Evolutionary conservation across 2,888 invertebrate genomes (phyloP).

Genomic region (Scaeva pyrastri): DNA sequence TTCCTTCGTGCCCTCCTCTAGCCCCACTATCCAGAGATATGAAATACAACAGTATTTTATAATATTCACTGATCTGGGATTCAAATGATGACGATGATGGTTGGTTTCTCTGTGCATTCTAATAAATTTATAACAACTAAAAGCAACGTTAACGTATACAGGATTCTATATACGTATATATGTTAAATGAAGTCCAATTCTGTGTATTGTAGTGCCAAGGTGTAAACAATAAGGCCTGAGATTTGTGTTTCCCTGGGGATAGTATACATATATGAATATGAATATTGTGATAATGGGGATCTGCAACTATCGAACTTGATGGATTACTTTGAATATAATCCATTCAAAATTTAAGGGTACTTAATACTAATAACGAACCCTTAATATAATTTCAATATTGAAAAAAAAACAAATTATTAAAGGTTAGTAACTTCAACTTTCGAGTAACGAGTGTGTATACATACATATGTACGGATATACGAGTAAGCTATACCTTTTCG

Average conservation of each 20-base stretch:
- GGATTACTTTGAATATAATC: background rate
- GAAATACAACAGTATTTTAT: slow-evolving; percentile 24
- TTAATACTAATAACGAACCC: too few species aligned
- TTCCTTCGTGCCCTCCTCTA: background rate
- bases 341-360: too few species aligned
- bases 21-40: background rate
- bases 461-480: background rate
- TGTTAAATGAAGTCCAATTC: slow-evolving; percentile 50
- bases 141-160: background rate
- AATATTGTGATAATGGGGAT: background rate
- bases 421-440: too few species aligned
- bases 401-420: too few species aligned
- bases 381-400: too few species aligned
- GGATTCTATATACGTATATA: background rate
- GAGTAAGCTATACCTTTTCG: background rate
- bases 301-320: background rate
- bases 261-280: background rate
- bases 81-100: slow-evolving; percentile 43
- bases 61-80: slow-evolving; percentile 48
- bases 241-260: slow-evolving; percentile 1
- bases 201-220: slow-evolving; percentile 14
- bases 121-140: slow-evolving; percentile 6
- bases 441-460: too few species aligned
- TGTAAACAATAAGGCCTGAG: slow-evolving; percentile 23
- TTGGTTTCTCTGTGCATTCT: slow-evolving; percentile 38